These are phyloP conservation scores for Diaprepes abbreviatus DNA, from an alignment of 2,888 invertebrate genomes.

Conservation along the genomic window DNA sequence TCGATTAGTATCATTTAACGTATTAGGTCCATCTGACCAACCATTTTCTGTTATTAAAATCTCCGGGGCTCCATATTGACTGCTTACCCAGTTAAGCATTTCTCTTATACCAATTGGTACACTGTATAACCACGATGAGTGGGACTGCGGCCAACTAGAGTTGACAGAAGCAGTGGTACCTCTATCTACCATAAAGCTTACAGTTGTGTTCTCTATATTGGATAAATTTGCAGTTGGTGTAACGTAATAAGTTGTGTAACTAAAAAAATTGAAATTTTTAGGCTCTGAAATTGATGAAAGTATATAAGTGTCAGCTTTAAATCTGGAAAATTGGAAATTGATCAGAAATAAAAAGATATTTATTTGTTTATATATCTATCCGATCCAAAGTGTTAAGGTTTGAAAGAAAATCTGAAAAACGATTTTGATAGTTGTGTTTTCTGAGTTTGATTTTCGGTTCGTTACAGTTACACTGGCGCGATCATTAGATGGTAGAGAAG, in stretches of 20 bases:
- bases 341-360: too few relatives aligned
- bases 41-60: conserved; percentile 69
- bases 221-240: conserved; percentile 8
- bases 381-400: too few relatives aligned
- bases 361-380: too few relatives aligned
- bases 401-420: too few relatives aligned
- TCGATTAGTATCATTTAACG: conserved; percentile 51
- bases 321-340: too few relatives aligned
- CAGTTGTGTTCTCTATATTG: conserved; percentile 3
- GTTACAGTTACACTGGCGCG: too few relatives aligned
- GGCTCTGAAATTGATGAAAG: too few relatives aligned
- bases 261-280: too few relatives aligned
- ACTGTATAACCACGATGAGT: conserved; percentile 57
- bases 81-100: conserved; percentile 68
- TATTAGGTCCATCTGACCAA: conserved; percentile 33
- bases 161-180: conserved; percentile 72
- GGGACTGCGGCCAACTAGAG: conserved; percentile 72
- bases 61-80: conserved; percentile 67
- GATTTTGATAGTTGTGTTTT: too few relatives aligned
- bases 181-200: conserved; percentile 74
- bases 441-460: too few relatives aligned
- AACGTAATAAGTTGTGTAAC: conserved; percentile 23
- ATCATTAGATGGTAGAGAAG: too few relatives aligned
- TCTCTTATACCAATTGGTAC: conserved; percentile 74
- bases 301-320: too few relatives aligned